Base-by-base conservation (phyloP, 2,888 invertebrate genomes). In the Augochlorella aurata region DNA sequence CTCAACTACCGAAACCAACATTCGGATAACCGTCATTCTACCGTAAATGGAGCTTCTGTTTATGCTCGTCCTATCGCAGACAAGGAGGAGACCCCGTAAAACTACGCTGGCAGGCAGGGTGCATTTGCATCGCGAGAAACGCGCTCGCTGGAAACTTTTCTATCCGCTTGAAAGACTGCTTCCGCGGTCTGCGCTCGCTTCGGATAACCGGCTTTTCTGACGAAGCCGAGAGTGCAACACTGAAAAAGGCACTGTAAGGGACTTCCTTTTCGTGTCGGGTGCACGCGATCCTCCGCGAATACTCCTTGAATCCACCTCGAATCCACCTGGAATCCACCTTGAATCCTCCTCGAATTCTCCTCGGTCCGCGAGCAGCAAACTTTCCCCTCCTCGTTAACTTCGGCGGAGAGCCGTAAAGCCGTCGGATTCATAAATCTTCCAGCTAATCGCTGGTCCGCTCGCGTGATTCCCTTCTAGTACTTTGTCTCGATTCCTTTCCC, bases 381-480 rank as follows among this genome's bases (percentile, higher is more conserved):
- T 63, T 63, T 63, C 18, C 29, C 4, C 63, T 38, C 63, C 18
- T 54, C 21, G 54, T 63, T 63, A 63, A 63, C 63, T 29, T 38
- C 18, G 38, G 16, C 38, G 9, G 16, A 10, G 38, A 38, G 63
- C 63, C 63, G 38, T 63, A 63, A 63, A 63, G 38, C 63, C 38
- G 38, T 18, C 18, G 14, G 12, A 47, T 21, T 21, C 47, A 47
- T 67, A 47, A 47, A 47, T 47, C 44, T 2, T 50, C 18, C 29
- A 4, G 38, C 63, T 63, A 63, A 63, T 63, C 63, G 63, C 38
- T 38, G 61, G 29, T 16, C 63, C 38, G 63, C 38, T 63, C 63
- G 63, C 63, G 63, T 63, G 38, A 63, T 38, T 63, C 18, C 38
- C 29, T 38, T 18, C 38, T 63, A 29, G 63, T 9, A 10, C 7